Base-by-base conservation (phyloP, 2,888 invertebrate genomes). In the Leptinotarsa rubiginosa region DNA sequence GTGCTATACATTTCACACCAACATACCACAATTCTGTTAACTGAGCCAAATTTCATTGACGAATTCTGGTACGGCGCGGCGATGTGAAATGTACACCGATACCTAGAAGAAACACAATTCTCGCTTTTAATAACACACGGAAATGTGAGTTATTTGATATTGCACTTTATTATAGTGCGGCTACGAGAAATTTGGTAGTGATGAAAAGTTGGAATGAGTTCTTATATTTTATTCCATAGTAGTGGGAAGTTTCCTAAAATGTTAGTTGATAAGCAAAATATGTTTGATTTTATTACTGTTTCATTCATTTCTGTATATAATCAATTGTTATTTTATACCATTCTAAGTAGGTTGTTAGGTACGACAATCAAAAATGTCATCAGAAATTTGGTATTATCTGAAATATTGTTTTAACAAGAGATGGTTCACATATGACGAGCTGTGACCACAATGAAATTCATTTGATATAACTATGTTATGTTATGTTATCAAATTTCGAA, bases 1-100 rank as follows among this genome's bases (percentile, higher is more conserved):
- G 15, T 56, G 59, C 67, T 47, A 67, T 72, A 67, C 49, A 72
- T 72, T 67, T 67, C 50, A 12, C 49, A 66, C 56, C n/a, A 65
- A 54, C 52, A 31, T 52, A 65, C 41, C 70, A 31, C 56, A 65
- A 62, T 49, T 67, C 25, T 59, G 66, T 72, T 72, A 18, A 47
- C 47, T 56, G 65, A 54, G 20, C 25, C 47, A 65, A 66, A 65
- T 66, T 71, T 56, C 69, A 50, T 69, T 56, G 56, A n/a, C 47
- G 52, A 65, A 71, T 65, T 47, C 54, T 47, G 20, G 15, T 59
- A 56, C 18, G 47, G 31, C 20, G 31, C 49, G 15, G 31, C 13
- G 62, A 49, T 72, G 66, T 16, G 47, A 47, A 70, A 59, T 70
- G 25, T 3, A 62, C 62, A 31, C 31, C 16, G 41, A n/a, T n/a